These are phyloP conservation scores for Zophobas atratus DNA, from an alignment of 1,140 invertebrate genomes.

Conservation along the genomic window DNA sequence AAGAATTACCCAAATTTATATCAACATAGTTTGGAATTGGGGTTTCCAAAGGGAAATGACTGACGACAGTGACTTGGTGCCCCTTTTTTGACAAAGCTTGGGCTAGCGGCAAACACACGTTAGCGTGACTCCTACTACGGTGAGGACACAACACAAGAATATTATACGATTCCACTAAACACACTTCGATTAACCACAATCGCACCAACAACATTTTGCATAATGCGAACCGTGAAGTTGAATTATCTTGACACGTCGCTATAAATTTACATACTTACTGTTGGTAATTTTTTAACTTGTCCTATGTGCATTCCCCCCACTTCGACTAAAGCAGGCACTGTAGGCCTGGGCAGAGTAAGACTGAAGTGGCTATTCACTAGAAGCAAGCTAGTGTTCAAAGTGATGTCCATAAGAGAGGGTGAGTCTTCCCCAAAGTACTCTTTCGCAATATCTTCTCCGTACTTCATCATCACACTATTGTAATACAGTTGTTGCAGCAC, in stretches of 20 bases:
- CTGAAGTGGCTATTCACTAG: too few species aligned
- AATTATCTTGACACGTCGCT: too few species aligned
- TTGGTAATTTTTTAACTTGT: background rate
- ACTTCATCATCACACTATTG: too few species aligned
- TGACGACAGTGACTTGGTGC: constrained; percentile 78
- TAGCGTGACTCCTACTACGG: constrained; percentile 79
- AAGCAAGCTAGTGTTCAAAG: too few species aligned
- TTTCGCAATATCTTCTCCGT: too few species aligned
- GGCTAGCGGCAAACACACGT: constrained; percentile 77
- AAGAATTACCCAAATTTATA: constrained; percentile 55
- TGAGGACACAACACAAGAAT: constrained; percentile 77
- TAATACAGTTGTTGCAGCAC: too few species aligned
- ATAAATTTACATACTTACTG: background rate
- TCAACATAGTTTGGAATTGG: constrained; percentile 67
- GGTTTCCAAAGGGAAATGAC: constrained; percentile 68
- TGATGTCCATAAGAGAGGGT: too few species aligned
- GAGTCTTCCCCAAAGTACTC: too few species aligned
- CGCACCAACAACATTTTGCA: constrained; percentile 49
- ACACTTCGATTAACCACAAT: constrained; percentile 3
- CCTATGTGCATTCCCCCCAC: too few species aligned
- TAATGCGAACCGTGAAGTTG: too few species aligned
- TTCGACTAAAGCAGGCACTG: too few species aligned
- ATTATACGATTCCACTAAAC: constrained; percentile 15
- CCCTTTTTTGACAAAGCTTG: constrained; percentile 72
- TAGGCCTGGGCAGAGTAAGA: too few species aligned